Evolutionary conservation across 2,797 vertebrate species (phyloP).

Genomic region (Synanceia verrucosa): DNA sequence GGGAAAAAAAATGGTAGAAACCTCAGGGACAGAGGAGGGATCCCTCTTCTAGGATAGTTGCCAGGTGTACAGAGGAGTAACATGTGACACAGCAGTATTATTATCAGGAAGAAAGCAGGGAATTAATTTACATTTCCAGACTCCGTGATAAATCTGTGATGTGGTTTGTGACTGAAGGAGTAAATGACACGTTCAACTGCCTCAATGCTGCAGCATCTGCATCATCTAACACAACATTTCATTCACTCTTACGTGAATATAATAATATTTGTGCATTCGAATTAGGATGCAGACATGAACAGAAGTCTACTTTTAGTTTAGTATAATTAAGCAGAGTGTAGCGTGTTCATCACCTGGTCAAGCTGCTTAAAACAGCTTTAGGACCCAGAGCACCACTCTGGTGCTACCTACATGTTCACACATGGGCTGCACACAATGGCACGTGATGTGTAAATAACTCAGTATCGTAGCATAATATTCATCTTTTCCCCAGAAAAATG

Average conservation of each 20-base stretch:
- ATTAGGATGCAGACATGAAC: not conserved
- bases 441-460: not conserved
- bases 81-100: no score
- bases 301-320: not conserved
- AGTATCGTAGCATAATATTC: not conserved
- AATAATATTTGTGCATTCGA: not conserved
- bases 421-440: not conserved
- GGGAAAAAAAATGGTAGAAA: no score
- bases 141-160: no score
- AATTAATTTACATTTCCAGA: no score
- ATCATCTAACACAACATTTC: not conserved
- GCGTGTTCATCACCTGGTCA: not conserved
- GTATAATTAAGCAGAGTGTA: not conserved
- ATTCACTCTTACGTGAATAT: not conserved
- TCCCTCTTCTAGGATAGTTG: no score
- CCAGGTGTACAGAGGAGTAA: no score
- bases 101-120: no score
- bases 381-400: not conserved
- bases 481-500: no score
- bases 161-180: not conserved
- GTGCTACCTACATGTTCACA: conserved; percentile 24
- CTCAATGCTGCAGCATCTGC: no score
- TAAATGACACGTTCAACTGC: not conserved
- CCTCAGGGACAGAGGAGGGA: no score
- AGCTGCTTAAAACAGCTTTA: not conserved